A percentile compares a stretch with the other conserved stretches of the same genome.
These are phyloP conservation scores for Epinephelus coioides DNA, from an alignment of 2,797 vertebrate species.

Conservation along the genomic window DNA sequence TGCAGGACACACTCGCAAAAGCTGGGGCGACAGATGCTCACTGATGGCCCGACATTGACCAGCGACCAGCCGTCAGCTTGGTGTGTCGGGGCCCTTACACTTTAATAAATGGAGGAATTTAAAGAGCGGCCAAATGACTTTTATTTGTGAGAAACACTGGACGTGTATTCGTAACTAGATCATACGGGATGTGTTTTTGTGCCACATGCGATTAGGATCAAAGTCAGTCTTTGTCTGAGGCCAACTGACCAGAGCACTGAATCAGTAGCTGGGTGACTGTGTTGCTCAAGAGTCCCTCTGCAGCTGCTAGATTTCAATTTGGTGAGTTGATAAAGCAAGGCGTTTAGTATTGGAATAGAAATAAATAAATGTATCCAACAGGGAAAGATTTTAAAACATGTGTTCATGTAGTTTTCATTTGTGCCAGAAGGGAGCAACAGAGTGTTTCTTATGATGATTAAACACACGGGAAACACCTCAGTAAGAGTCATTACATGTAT, in stretches of 20 bases:
- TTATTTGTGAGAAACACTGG: too few species aligned
- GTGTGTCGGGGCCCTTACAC: too few species aligned
- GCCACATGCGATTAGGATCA: background rate
- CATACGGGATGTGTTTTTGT: background rate
- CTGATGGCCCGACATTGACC: too few species aligned
- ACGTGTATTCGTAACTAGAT: too few species aligned
- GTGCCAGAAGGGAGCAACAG: slow-evolving; percentile 43
- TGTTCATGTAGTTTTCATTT: slow-evolving; percentile 11
- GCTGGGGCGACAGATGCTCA: too few species aligned
- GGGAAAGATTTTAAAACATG: background rate
- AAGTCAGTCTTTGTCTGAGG: background rate
- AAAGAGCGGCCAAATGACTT: too few species aligned
- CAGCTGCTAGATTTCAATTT: background rate
- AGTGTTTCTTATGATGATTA: background rate
- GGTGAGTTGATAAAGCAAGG: background rate
- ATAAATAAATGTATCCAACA: background rate
- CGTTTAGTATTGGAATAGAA: background rate
- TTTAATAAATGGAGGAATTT: too few species aligned
- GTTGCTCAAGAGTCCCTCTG: background rate
- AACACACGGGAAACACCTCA: background rate
- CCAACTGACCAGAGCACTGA: background rate
- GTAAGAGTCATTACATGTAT: background rate
- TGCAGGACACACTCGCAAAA: too few species aligned
- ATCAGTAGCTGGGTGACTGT: background rate
- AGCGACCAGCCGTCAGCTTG: too few species aligned